A percentile compares a stretch with the other conserved stretches of the same genome.
phyloP scores from a whole-genome alignment of 2,888 invertebrate genomes.

The Pristionchus exspectatus region DNA sequence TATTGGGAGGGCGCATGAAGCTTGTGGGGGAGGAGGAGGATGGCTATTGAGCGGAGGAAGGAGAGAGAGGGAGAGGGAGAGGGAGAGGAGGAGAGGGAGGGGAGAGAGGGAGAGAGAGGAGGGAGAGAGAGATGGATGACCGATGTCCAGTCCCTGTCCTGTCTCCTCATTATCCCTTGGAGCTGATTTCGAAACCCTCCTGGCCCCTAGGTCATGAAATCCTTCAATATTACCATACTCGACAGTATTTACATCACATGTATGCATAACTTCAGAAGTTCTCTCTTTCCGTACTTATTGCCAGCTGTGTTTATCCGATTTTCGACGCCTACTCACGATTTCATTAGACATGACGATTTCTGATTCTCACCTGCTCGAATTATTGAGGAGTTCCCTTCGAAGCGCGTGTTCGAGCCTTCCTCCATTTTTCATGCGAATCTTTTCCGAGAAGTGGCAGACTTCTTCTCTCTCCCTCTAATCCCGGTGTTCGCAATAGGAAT shows the following conservation, averaged over 20 bases:
- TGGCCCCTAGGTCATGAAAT: background rate
- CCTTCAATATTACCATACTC: background rate
- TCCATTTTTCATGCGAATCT: constrained; percentile 33
- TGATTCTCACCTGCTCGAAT: background rate
- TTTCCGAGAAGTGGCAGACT: background rate
- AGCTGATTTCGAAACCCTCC: background rate
- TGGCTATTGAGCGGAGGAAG: constrained; percentile 44
- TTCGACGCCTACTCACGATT: background rate
- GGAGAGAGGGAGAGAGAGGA: background rate
- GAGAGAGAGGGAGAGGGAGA: background rate
- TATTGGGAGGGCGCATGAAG: constrained; percentile 16
- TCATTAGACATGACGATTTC: background rate
- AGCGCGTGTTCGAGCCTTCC: background rate
- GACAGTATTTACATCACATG: background rate
- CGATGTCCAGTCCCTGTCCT: background rate
- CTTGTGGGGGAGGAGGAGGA: background rate
- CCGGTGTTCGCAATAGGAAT: constrained; percentile 43
- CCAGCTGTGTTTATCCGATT: background rate
- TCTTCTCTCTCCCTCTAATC: constrained; percentile 31
- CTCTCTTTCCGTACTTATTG: too few species aligned
- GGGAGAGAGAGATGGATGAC: background rate
- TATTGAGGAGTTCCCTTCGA: background rate
- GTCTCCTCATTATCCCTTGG: background rate
- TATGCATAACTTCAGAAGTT: too few species aligned
- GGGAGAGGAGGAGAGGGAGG: too few species aligned